A percentile compares a stretch with the other conserved stretches of the same genome.
Evolutionary conservation across 2,113 vertebrate species (phyloP).

Genomic region (Tamias sibiricus): DNA sequence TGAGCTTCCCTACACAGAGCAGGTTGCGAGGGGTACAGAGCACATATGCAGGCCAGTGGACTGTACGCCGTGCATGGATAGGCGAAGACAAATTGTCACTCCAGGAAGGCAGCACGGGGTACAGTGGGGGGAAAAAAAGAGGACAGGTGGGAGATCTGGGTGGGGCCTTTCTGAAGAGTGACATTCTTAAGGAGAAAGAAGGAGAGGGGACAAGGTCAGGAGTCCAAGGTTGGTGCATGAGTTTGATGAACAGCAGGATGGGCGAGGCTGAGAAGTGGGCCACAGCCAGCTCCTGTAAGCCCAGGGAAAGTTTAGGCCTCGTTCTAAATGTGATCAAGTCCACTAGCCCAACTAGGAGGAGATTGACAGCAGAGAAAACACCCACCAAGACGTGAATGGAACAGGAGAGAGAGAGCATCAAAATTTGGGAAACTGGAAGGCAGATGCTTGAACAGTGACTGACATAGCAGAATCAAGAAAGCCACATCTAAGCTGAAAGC

Average conservation of each 20-base stretch:
- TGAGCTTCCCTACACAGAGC: neutral
- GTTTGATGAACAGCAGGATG: neutral
- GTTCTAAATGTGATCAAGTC: neutral
- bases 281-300: rapidly evolving
- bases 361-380: neutral
- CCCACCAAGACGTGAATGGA: neutral
- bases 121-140: neutral
- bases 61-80: rapidly evolving
- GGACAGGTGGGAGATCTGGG: too few relatives aligned
- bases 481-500: neutral
- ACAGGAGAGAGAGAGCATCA: neutral
- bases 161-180: neutral
- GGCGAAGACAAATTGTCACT: too few relatives aligned
- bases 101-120: neutral
- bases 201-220: neutral
- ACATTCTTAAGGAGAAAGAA: neutral
- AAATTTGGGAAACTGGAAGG: neutral
- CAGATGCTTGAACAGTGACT: neutral
- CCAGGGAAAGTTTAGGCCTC: neutral
- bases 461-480: neutral
- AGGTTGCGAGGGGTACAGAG: rapidly evolving
- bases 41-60: too few relatives aligned
- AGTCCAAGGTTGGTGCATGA: rapidly evolving
- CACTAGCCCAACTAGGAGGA: neutral
- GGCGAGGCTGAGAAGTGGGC: neutral